These are phyloP conservation scores for Leptoteleia sp. DNA, from an alignment of 1,140 invertebrate species.

Conservation along the genomic window DNA sequence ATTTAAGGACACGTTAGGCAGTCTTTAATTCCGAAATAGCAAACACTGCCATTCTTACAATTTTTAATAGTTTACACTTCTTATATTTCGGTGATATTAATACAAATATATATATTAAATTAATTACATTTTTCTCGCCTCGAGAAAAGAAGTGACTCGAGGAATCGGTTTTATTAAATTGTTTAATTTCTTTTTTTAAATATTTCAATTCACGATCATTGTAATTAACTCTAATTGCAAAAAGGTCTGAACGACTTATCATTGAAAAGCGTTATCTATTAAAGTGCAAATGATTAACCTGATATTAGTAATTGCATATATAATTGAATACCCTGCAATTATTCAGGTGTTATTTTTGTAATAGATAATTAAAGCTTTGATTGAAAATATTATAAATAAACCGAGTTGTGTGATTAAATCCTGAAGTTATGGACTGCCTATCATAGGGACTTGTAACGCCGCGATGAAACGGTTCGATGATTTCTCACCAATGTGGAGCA, in stretches of 20 bases:
- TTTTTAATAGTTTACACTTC: no score
- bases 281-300: conserved; percentile 37
- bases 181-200: not conserved
- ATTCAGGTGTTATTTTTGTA: conserved; percentile 41
- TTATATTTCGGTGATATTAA: no score
- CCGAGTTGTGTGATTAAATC: conserved; percentile 45
- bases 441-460: conserved; percentile 36
- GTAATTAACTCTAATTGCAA: conserved; percentile 15
- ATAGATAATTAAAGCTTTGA: conserved; percentile 58
- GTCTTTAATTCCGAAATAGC: no score
- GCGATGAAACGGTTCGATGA: conserved; percentile 60
- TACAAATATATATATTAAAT: no score
- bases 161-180: no score
- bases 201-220: not conserved
- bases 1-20: no score
- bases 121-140: no score
- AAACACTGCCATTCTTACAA: no score
- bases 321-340: conserved; percentile 30
- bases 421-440: conserved; percentile 46
- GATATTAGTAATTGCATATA: conserved; percentile 33
- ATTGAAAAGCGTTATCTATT: conserved; percentile 14
- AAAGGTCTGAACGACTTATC: conserved; percentile 8
- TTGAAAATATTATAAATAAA: conserved; percentile 63
- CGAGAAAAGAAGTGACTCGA: no score
- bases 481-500: conserved; percentile 65